phyloP scores from a whole-genome alignment of 1,140 invertebrate species.

The Cotesia typhae region DNA sequence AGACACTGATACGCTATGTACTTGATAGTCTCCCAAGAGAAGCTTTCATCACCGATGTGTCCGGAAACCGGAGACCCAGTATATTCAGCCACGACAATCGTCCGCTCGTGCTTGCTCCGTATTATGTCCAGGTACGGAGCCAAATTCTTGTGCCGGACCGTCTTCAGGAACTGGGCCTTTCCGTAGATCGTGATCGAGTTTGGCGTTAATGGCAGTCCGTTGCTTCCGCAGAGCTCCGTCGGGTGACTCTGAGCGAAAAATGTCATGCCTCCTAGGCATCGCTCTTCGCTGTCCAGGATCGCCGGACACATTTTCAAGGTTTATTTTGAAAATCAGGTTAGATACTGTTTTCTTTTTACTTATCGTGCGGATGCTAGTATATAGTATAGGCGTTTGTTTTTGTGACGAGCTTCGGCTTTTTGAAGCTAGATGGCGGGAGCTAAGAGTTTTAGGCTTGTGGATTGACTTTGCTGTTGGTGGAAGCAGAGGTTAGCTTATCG shows the following conservation, averaged over 20 bases:
- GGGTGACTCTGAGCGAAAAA: slow-evolving; percentile 91
- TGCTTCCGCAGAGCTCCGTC: slow-evolving; percentile 91
- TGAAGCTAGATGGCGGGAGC: too few relatives aligned
- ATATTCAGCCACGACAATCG: slow-evolving; percentile 89
- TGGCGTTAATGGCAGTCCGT: slow-evolving; percentile 93
- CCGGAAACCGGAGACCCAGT: slow-evolving; percentile 72
- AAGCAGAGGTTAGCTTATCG: too few relatives aligned
- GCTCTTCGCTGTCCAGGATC: slow-evolving; percentile 60
- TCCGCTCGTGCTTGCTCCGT: slow-evolving; percentile 92
- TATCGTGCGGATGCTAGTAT: too few relatives aligned
- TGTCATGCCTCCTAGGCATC: slow-evolving; percentile 82
- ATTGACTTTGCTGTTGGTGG: too few relatives aligned
- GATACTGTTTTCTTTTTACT: too few relatives aligned
- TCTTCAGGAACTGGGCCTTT: slow-evolving; percentile 84
- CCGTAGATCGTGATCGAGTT: slow-evolving; percentile 96
- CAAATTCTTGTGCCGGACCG: slow-evolving; percentile 81
- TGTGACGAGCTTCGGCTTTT: too few relatives aligned
- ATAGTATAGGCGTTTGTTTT: too few relatives aligned
- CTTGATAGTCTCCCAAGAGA: slow-evolving; percentile 66
- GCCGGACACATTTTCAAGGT: slow-evolving; percentile 57
- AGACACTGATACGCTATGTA: slow-evolving; percentile 77
- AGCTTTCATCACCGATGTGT: slow-evolving; percentile 56
- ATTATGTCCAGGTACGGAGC: slow-evolving; percentile 91
- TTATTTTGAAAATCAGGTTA: slow-evolving; percentile 4
- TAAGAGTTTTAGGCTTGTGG: too few relatives aligned